These are phyloP conservation scores for Platysternon megacephalum DNA, from an alignment of 2,113 vertebrate species.

Conservation along the genomic window DNA sequence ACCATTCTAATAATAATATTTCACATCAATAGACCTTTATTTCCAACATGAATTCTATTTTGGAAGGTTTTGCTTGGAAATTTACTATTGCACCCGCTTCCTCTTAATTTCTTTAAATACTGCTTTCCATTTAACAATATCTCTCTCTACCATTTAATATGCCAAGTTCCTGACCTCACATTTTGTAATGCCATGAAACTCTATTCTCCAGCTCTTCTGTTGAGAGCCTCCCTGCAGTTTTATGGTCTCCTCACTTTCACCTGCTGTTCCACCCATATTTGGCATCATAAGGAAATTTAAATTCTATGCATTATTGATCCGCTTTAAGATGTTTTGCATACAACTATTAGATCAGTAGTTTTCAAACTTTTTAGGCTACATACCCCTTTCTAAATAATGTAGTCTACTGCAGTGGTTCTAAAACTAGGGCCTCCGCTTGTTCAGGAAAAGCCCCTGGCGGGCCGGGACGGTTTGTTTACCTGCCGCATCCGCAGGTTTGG, in stretches of 20 bases:
- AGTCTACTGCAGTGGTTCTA: not conserved
- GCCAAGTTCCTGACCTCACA: not conserved
- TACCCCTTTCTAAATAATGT: not conserved
- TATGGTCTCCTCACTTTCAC: not conserved
- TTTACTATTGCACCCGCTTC: not conserved
- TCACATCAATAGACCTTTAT: not conserved
- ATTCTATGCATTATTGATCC: not conserved
- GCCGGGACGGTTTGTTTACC: no score
- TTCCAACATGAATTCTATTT: not conserved
- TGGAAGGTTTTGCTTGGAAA: not conserved
- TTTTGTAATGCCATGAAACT: not conserved
- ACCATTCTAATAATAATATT: not conserved
- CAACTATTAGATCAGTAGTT: not conserved
- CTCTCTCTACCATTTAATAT: not conserved
- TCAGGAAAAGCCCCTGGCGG: no score
- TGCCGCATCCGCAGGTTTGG: no score
- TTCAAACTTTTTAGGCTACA: not conserved
- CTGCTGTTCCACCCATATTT: not conserved
- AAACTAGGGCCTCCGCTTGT: no score
- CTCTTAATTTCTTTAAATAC: not conserved
- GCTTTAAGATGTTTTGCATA: conserved; percentile 1
- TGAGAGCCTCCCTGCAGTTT: not conserved
- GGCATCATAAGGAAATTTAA: not conserved
- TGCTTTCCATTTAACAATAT: not conserved
- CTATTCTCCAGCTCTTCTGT: not conserved